Percentiles rank a stretch among this genome's conserved stretches.
Conservation (phyloP, 2,113 vertebrate genomes). For the Actinemys pallida region DNA sequence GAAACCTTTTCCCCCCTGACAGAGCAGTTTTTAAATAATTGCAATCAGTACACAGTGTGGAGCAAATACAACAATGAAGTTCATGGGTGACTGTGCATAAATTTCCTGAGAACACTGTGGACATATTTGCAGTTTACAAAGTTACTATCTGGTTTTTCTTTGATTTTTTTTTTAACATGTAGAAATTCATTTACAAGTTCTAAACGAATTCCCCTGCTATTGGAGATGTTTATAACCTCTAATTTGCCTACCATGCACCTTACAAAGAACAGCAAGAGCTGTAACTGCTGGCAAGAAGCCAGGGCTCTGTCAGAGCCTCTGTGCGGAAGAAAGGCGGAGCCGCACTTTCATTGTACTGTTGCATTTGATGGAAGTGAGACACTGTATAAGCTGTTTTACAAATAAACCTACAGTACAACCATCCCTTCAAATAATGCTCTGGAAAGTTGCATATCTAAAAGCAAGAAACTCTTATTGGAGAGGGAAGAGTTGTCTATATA, state of each 20-base stretch:
- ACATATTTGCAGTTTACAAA: neutral
- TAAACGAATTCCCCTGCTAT: neutral
- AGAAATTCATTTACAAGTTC: neutral
- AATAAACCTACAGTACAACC: fast-evolving
- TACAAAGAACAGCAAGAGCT: neutral
- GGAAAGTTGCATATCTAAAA: neutral
- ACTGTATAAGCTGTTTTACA: neutral
- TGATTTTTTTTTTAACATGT: neutral
- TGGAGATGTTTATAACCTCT: conserved; percentile 24
- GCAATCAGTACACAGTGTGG: neutral
- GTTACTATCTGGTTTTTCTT: neutral
- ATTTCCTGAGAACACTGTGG: neutral
- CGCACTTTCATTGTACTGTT: neutral
- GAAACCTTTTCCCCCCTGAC: conserved; percentile 33
- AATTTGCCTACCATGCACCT: neutral
- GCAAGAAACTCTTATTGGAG: neutral
- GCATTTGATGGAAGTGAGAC: neutral
- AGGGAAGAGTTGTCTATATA: neutral
- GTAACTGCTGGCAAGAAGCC: neutral
- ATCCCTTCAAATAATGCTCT: neutral
- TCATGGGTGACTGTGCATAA: neutral
- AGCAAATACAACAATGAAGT: neutral
- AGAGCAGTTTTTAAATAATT: conserved; percentile 22
- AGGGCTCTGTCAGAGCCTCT: neutral
- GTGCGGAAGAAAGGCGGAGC: neutral